Conservation (phyloP, 53 echinoderm and acorn worm genomes). For the Holothuria leucospilota region DNA sequence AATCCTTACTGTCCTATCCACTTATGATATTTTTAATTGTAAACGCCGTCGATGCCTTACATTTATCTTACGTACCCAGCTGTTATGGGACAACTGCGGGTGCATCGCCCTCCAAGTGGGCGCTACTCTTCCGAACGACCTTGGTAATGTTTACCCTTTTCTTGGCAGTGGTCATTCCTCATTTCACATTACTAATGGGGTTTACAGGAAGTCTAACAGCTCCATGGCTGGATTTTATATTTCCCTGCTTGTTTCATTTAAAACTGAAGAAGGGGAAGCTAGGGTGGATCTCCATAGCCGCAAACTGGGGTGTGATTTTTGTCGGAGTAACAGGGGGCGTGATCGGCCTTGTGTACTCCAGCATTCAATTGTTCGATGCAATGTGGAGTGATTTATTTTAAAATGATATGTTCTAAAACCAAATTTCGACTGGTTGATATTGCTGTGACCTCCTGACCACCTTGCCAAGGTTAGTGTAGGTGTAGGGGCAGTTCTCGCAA, state of each 20-base stretch:
- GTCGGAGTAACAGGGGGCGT: conserved; percentile 76
- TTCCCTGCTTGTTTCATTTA: conserved; percentile 91
- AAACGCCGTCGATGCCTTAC: conserved; percentile 84
- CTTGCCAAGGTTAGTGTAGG: no score
- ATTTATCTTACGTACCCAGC: conserved; percentile 73
- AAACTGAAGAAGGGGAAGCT: conserved; percentile 71
- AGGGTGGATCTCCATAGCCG: conserved; percentile 51
- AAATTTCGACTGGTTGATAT: no score
- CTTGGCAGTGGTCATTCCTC: conserved; percentile 87
- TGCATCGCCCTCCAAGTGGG: conserved; percentile 82
- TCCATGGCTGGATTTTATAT: conserved; percentile 98
- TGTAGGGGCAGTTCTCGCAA: no score
- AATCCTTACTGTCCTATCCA: conserved; percentile 92
- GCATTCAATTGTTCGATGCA: conserved; percentile 68
- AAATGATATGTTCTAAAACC: no score
- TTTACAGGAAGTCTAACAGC: conserved; percentile 90
- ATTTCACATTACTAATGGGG: conserved; percentile 94
- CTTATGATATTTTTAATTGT: conserved; percentile 95
- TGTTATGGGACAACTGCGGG: conserved; percentile 67
- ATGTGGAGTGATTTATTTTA: conserved; percentile 60
- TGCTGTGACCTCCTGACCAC: no score
- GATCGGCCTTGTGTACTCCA: conserved; percentile 81
- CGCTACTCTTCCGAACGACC: conserved; percentile 82
- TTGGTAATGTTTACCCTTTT: conserved; percentile 82
- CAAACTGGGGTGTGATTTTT: conserved; percentile 75